Conservation (phyloP, 2,113 vertebrate genomes). For the Atrichornis clamosus region DNA sequence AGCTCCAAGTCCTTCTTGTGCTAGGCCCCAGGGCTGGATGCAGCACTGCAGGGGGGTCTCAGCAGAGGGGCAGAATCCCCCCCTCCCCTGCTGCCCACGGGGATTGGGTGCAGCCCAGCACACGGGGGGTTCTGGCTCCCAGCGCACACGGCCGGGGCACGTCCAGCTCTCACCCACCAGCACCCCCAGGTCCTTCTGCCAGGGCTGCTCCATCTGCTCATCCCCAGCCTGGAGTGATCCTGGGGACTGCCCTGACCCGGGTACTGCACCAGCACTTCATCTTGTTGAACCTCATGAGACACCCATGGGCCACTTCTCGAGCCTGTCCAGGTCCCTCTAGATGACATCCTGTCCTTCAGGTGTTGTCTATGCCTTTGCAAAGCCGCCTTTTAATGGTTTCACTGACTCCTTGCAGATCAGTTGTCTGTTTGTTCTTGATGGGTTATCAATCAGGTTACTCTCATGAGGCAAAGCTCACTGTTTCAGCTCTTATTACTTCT, state of each 20-base stretch:
- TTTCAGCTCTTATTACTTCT: background rate
- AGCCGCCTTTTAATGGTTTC: background rate
- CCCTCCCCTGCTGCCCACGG: background rate
- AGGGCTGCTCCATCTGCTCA: background rate
- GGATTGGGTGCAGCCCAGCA: background rate
- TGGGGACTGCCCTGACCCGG: background rate
- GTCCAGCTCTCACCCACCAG: background rate
- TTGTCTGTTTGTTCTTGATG: background rate
- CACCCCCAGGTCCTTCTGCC: background rate
- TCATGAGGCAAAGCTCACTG: background rate
- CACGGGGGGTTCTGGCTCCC: background rate
- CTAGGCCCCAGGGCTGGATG: background rate
- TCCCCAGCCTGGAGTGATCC: background rate
- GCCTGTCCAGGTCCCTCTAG: background rate
- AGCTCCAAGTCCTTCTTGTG: background rate
- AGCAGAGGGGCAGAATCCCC: background rate
- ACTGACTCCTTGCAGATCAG: background rate
- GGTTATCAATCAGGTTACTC: background rate
- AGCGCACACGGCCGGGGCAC: background rate
- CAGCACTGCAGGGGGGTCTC: background rate
- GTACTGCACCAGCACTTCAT: background rate
- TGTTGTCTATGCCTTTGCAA: background rate
- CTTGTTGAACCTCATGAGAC: background rate
- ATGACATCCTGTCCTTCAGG: rapidly evolving
- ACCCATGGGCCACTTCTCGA: too few relatives aligned